Base-by-base conservation (phyloP, 1,140 invertebrate species). In the Euwallacea similis region DNA sequence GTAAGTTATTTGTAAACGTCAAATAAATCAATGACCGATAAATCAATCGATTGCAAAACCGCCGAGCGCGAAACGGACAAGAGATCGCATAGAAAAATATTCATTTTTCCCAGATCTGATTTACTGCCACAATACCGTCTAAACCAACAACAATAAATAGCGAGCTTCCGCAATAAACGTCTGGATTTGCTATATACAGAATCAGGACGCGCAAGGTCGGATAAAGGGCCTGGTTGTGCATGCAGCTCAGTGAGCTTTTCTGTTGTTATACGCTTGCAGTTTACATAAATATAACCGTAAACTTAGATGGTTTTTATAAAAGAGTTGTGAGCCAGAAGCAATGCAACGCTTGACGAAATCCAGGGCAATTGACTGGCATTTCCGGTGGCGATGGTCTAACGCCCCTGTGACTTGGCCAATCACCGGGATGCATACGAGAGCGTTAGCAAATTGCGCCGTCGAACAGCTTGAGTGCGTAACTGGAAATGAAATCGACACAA, bases 21-120 rank as follows among this genome's bases (percentile, higher is more conserved):
- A 56, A 56, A 56, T 56, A 56, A 56, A 56, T 56, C 54, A 56
- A 13, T 56, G 54, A 56, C 54, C 54, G 54, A 56, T 56, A 56
- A 56, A 56, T 56, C 54, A 15, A 56, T 13, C 16, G 11, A 50
- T 56, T 56, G 54, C 54, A 56, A 56, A 56, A 56, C 16, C 9
- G 46, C 46, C 46, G 46, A 13, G 46, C 9, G 9, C 9, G 13
- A 50, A 50, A 50, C 46, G 46, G 13, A 50, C 46, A 50, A 50
- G 46, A 56, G n/a, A 16, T 56, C 16, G 54, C 54, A 56, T 13
- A 56, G 54, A 56, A 56, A 56, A 56, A 56, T 21, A 56, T 10
- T 15, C 11, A 56, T 15, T 56, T 56, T 56, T 56, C 9, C 8
- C 9, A 56, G 16, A 16, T 9, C 54, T 56, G 54, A 56, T 56